These are phyloP conservation scores for Laticauda colubrina DNA, from an alignment of 2,113 vertebrate species.

Conservation along the genomic window DNA sequence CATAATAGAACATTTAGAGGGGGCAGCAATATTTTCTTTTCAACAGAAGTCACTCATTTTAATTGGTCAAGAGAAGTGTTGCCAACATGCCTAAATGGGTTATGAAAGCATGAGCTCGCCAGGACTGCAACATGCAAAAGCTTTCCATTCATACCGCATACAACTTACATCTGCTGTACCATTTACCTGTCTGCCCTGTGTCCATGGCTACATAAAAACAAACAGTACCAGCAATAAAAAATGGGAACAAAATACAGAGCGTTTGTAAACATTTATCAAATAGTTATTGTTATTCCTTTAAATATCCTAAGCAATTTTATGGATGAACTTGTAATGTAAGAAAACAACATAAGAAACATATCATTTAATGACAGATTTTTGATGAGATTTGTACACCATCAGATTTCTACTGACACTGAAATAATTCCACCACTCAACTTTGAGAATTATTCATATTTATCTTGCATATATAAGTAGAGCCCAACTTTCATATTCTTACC, in stretches of 20 bases:
- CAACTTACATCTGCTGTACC: conserved; percentile 11
- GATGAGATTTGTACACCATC: background rate
- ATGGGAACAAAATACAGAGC: background rate
- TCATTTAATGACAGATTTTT: background rate
- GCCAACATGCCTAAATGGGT: conserved; percentile 56
- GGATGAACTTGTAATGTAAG: background rate
- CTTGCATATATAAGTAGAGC: background rate
- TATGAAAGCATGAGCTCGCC: conserved; percentile 34
- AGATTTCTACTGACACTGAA: background rate
- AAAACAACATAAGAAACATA: background rate
- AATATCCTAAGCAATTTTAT: background rate
- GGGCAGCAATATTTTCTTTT: background rate
- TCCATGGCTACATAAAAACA: conserved; percentile 88
- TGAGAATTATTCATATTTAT: background rate
- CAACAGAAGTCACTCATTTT: background rate
- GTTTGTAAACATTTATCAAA: background rate
- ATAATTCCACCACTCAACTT: background rate
- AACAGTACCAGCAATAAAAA: conserved; percentile 67
- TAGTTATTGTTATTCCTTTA: background rate
- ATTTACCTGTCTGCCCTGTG: conserved; percentile 99
- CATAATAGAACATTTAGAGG: conserved; percentile 12
- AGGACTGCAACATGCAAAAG: conserved; percentile 46
- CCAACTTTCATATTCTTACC: background rate
- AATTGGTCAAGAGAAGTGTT: background rate
- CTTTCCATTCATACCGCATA: conserved; percentile 41